A percentile compares a stretch with the other conserved stretches of the same genome.
These are phyloP conservation scores for Oryzias dopingdopingensis DNA, from an alignment of 2,797 vertebrate species.

Conservation along the genomic window DNA sequence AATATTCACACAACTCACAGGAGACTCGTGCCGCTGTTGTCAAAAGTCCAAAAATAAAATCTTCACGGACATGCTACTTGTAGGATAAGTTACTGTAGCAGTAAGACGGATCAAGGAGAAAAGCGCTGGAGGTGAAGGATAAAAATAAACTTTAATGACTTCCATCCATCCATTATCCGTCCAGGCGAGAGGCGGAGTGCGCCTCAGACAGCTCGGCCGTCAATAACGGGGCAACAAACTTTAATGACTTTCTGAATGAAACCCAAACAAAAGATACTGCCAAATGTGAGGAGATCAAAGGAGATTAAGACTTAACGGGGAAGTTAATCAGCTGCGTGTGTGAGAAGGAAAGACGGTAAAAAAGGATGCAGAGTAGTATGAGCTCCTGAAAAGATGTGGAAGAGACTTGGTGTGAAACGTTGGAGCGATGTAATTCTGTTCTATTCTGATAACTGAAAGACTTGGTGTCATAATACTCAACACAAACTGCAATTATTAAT, in stretches of 20 bases:
- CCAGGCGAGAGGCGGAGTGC: too few relatives aligned
- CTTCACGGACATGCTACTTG: too few relatives aligned
- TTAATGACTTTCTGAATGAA: not conserved
- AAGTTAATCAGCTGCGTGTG: not conserved
- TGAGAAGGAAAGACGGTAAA: not conserved
- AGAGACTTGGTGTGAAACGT: too few relatives aligned
- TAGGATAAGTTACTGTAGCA: not conserved
- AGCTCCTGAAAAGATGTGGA: not conserved
- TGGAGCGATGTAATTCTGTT: too few relatives aligned
- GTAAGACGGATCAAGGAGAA: not conserved
- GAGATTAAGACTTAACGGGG: not conserved
- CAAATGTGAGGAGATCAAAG: not conserved
- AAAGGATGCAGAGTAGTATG: not conserved
- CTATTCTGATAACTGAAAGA: too few relatives aligned
- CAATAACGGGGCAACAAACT: not conserved
- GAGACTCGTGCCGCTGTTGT: too few relatives aligned
- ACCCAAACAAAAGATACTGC: constrained; percentile 1
- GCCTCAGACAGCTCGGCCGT: too few relatives aligned
- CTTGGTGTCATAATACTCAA: too few relatives aligned
- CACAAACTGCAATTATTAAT: too few relatives aligned
- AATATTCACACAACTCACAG: too few relatives aligned
- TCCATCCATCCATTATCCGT: not conserved
- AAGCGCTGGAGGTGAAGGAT: not conserved
- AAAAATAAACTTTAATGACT: constrained; percentile 1
- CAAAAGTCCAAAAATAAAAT: too few relatives aligned